phyloP scores from a whole-genome alignment of 1,140 invertebrate genomes.

The Solenopsis fugax region DNA sequence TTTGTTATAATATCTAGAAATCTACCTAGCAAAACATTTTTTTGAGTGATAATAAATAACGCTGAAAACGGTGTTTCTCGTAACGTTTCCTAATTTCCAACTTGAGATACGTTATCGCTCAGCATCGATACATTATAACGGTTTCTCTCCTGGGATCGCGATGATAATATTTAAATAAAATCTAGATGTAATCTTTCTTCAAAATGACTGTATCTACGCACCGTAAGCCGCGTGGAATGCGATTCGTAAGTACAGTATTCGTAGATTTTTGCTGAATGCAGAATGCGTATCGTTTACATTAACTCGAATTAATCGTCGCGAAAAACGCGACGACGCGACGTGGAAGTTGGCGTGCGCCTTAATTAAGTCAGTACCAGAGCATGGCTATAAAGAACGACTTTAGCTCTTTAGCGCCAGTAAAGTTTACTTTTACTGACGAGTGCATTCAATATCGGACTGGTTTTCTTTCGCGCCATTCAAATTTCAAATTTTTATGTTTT shows the following conservation, averaged over 20 bases:
- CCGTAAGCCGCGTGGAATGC: neutral
- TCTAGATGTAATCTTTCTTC: neutral
- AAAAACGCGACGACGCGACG: neutral
- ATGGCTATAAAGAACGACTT: slow-evolving; percentile 26
- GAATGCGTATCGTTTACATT: neutral
- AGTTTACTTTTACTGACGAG: slow-evolving; percentile 25
- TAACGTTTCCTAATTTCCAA: neutral
- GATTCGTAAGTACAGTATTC: too few species aligned
- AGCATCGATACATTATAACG: neutral
- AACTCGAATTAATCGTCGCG: slow-evolving; percentile 20
- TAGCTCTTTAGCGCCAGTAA: slow-evolving; percentile 33
- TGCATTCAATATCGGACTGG: slow-evolving; percentile 20
- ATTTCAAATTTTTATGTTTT: slow-evolving; percentile 21
- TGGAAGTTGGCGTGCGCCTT: slow-evolving; percentile 11
- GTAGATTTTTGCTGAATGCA: neutral
- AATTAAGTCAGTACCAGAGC: slow-evolving; percentile 10
- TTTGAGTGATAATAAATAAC: too few species aligned
- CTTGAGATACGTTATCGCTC: neutral
- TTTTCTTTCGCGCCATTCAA: neutral
- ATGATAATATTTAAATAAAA: neutral
- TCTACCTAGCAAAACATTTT: too few species aligned
- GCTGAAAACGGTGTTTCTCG: neutral
- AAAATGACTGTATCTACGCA: neutral
- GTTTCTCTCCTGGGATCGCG: neutral
- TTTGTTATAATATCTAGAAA: too few species aligned